These are phyloP conservation scores for Rhincodon typus DNA, from an alignment of 2,797 vertebrate genomes.

Conservation along the genomic window DNA sequence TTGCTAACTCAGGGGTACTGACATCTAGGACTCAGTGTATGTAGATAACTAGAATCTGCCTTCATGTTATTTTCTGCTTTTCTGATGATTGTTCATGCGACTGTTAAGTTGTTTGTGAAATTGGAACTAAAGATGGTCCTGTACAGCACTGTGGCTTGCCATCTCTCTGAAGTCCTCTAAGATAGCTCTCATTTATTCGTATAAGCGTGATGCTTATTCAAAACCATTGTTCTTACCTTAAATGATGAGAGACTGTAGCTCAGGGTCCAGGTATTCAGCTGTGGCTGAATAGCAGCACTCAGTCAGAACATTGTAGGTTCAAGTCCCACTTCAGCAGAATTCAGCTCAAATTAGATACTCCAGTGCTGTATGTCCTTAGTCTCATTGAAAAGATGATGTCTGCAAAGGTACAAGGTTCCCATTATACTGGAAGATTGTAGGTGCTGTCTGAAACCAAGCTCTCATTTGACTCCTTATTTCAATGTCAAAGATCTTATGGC, in stretches of 20 bases:
- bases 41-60: too few relatives aligned
- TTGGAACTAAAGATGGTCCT: not conserved
- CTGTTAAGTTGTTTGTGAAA: not conserved
- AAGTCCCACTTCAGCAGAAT: not conserved
- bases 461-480: too few relatives aligned
- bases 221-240: not conserved
- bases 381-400: not conserved
- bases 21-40: not conserved
- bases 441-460: not conserved
- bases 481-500: not conserved
- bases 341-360: not conserved
- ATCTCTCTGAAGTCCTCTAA: not conserved
- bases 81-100: too few relatives aligned
- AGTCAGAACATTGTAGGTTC: not conserved
- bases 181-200: not conserved
- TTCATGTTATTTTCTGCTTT: too few relatives aligned
- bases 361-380: not conserved
- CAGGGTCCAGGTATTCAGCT: not conserved
- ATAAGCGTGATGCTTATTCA: not conserved
- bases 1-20: not conserved
- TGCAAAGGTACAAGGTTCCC: too few relatives aligned
- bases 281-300: not conserved
- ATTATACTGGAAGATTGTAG: not conserved
- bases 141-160: not conserved
- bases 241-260: not conserved